Base-by-base conservation (phyloP, 2,113 vertebrate species). In the Anolis sagrei region DNA sequence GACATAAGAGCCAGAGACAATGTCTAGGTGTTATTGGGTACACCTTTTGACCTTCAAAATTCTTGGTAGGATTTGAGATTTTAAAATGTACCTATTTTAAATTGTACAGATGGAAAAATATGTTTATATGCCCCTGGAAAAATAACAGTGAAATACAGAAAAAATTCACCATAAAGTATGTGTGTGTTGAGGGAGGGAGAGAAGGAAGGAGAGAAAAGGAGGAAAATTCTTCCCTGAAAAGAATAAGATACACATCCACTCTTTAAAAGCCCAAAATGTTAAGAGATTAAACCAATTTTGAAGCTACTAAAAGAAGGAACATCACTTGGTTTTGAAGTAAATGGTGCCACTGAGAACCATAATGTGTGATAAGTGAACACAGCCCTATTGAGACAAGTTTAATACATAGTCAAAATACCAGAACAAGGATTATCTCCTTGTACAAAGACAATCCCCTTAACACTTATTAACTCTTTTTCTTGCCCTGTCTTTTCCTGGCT, bases 391-490 rank as follows among this genome's bases (percentile, higher is more conserved):
- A 89, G 87, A 84, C 32, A 25, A 69, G 51, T 27, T 73, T 74
- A 79, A 64, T 25, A 0, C 9, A 69, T 76, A 88, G 21, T 48
- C 23, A 25, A 82, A 58, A 23, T 27, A 7, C 64, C 79, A 49
- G 0, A 48, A 44, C 76, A 84, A 70, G 87, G 81, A 74, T 83
- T 39, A 82, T 88, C 81, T 82, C 72, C 79, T 54, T 86, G 48
- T 76, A 75, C 32, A 92, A 88, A 91, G 86, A 84, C 76, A 72
- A 83, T 84, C 86, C 86, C 83, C 78, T 90, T 86, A 89, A 27
- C 44, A 81, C 82, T 83, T 10, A 80, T 66, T 0, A 27, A 0
- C 51, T 32, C 81, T 85, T 83, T 61, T 18, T 58, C 54, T 58
- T 58, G 13, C 1, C 64, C 29, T 68, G 64, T 68, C 64, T n/a